Conservation (phyloP, 2,888 invertebrate genomes). For the Saturnia pavonia region DNA sequence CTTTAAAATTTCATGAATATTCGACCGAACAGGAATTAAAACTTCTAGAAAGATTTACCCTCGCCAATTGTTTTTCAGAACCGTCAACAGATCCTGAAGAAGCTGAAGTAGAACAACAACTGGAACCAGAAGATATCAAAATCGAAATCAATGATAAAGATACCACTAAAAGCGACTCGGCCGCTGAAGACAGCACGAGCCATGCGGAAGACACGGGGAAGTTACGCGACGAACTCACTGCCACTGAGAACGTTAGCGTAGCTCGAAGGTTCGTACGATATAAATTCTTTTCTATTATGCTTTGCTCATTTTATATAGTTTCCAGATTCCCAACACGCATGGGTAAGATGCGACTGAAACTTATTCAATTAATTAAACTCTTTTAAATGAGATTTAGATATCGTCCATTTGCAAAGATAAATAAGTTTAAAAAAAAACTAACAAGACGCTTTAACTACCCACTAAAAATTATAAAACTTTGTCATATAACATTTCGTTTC, state of each 20-base stretch:
- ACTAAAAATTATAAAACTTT: no score
- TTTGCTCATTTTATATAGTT: neutral
- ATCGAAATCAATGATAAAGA: conserved; percentile 25
- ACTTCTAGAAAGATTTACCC: no score
- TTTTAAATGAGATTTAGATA: no score
- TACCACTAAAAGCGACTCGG: conserved; percentile 36
- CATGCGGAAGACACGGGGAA: conserved; percentile 29
- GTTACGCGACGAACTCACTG: conserved; percentile 34
- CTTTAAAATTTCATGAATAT: no score
- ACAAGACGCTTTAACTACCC: no score
- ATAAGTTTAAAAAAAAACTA: no score
- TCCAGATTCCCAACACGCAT: neutral
- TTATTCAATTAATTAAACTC: no score
- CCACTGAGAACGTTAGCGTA: conserved; percentile 47
- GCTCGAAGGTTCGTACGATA: conserved; percentile 49
- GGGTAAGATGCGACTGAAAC: neutral
- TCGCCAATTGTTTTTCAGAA: conserved; percentile 9
- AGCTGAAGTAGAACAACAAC: conserved; percentile 21
- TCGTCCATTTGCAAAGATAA: no score
- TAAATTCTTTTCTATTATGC: neutral
- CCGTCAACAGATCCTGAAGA: conserved; percentile 26
- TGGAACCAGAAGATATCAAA: conserved; percentile 20
- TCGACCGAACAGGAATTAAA: no score
- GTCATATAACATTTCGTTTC: no score
- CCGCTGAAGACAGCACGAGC: conserved; percentile 33